Percentiles rank a stretch among this genome's conserved stretches.
These are phyloP conservation scores for Zeus faber DNA, from an alignment of 2,113 vertebrate genomes.

Conservation along the genomic window DNA sequence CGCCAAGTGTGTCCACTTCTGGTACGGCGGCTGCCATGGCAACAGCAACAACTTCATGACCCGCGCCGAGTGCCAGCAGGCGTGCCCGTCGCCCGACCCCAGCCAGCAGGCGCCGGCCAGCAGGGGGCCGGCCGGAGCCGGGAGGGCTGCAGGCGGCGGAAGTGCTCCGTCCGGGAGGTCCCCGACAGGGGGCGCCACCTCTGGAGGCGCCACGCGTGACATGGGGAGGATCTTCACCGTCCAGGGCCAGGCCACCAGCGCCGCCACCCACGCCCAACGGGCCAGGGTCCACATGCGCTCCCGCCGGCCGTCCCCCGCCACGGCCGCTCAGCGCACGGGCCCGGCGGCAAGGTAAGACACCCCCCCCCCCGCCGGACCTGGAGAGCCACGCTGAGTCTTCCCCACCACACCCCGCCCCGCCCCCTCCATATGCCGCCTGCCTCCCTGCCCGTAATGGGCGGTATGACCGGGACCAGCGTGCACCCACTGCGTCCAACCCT, in stretches of 20 bases:
- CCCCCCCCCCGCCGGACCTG: slow-evolving; percentile 9
- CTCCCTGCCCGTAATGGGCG: background rate
- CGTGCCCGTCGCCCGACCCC: slow-evolving; percentile 55
- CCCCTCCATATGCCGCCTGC: slow-evolving; percentile 16
- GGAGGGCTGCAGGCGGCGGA: background rate
- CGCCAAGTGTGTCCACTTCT: slow-evolving; percentile 88
- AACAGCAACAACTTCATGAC: slow-evolving; percentile 89
- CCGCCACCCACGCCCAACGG: slow-evolving; percentile 57
- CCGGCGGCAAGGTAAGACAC: slow-evolving; percentile 73
- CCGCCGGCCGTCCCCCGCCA: slow-evolving; percentile 33
- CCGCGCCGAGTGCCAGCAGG: slow-evolving; percentile 80
- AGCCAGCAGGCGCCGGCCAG: slow-evolving; percentile 8
- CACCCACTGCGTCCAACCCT: background rate
- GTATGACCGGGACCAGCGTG: slow-evolving; percentile 19
- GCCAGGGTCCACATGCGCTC: slow-evolving; percentile 25
- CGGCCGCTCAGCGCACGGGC: slow-evolving; percentile 50
- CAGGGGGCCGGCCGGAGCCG: background rate
- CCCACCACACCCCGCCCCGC: slow-evolving; percentile 1
- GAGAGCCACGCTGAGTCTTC: slow-evolving; percentile 1
- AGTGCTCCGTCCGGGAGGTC: slow-evolving; percentile 3
- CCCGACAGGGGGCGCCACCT: slow-evolving; percentile 3
- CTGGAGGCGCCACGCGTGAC: slow-evolving; percentile 24
- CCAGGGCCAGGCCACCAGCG: slow-evolving; percentile 42
- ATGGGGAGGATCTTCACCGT: slow-evolving; percentile 51
- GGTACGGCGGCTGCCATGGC: slow-evolving; percentile 91